A percentile compares a stretch with the other conserved stretches of the same genome.
Evolutionary conservation across 2,797 vertebrate genomes (phyloP).

Genomic region (Valencia hispanica): DNA sequence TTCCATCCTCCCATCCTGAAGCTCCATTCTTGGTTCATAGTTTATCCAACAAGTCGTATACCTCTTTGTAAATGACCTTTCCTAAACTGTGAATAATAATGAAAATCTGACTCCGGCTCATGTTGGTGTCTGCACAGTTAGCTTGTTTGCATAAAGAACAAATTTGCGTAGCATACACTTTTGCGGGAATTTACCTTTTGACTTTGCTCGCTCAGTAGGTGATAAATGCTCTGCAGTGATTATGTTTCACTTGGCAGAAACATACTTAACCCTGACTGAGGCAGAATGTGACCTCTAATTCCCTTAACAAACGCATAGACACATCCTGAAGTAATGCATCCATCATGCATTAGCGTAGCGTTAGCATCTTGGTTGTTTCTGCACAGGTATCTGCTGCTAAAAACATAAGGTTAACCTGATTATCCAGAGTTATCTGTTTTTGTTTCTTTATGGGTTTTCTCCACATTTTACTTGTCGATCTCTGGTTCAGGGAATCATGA

Average conservation of each 20-base stretch:
- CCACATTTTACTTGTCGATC: too few species aligned
- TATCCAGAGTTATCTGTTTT: not conserved
- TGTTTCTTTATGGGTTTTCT: too few species aligned
- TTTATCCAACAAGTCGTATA: too few species aligned
- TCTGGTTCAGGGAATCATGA: too few species aligned
- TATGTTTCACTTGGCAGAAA: not conserved
- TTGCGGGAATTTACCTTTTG: not conserved
- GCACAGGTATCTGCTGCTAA: not conserved
- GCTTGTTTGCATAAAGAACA: not conserved
- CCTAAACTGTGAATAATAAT: not conserved
- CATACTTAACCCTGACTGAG: not conserved
- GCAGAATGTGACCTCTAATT: not conserved
- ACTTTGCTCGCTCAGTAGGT: not conserved
- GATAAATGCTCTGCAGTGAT: not conserved
- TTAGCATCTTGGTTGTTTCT: not conserved
- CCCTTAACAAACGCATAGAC: not conserved
- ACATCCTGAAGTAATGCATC: not conserved
- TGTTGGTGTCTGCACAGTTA: too few species aligned
- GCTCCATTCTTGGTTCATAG: too few species aligned
- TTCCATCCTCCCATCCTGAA: too few species aligned
- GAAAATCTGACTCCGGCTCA: not conserved
- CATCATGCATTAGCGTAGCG: not conserved
- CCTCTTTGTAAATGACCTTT: not conserved
- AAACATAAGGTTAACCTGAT: not conserved
- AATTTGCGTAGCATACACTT: not conserved